phyloP scores from a whole-genome alignment of 64 coral and sea anemone genomes.

The Acropora yongei region DNA sequence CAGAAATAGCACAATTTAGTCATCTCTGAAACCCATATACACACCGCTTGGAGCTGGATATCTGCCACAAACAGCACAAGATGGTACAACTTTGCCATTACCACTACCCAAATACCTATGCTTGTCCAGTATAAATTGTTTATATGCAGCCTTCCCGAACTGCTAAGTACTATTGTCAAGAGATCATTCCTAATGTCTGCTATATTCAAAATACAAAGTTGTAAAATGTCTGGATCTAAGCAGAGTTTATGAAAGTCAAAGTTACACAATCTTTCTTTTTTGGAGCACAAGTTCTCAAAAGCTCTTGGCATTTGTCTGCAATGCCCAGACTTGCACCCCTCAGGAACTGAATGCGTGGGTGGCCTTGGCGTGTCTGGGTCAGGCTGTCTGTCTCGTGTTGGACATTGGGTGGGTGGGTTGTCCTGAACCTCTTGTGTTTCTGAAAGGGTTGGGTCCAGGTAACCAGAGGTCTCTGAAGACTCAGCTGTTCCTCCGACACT shows the following conservation, averaged over 20 bases:
- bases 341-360: not conserved
- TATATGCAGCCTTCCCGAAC: no score
- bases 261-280: not conserved
- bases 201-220: not conserved
- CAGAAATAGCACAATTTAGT: not conserved
- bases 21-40: not conserved
- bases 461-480: not conserved
- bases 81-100: no score
- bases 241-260: not conserved
- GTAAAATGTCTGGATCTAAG: not conserved
- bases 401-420: not conserved
- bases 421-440: not conserved
- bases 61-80: not conserved
- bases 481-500: not conserved
- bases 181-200: not conserved
- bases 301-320: slow-evolving; percentile 11
- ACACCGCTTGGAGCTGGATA: not conserved
- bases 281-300: not conserved
- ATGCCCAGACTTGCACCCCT: not conserved
- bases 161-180: not conserved
- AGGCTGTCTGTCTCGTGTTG: not conserved
- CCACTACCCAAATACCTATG: no score
- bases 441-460: not conserved
- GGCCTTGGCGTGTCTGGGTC: not conserved
- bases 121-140: no score